Base-by-base conservation (phyloP, 2,888 invertebrate species). In the Microplitis deprimator region DNA sequence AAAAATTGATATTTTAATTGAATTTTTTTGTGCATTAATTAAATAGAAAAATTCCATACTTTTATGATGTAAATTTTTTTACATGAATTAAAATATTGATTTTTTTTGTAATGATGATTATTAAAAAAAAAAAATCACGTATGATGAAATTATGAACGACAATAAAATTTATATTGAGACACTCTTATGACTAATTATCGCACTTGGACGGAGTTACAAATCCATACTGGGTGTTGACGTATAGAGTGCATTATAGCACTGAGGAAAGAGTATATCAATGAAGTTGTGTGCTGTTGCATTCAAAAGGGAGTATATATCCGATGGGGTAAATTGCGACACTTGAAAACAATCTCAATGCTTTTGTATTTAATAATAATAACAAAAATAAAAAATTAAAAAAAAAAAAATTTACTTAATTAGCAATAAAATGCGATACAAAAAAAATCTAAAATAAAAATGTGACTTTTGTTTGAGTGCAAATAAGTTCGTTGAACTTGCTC, bases 151-250 rank as follows among this genome's bases (percentile, higher is more conserved):
- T 6, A 69, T 40, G 40, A 20, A 50, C 67, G 68, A 50, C 50
- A 50, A 50, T 50, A 76, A 78, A 67, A 76, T 67, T 70, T 17
- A 75, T 72, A 62, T 38, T 50, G 50, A 67, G 67, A 75, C 73
- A 76, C 41, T 17, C 62, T 73, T 60, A 50, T 67, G 65, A 84
- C 87, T 88, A 88, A 87, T 88, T 88, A 87, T 87, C 85, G 83
- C 85, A 84, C 87, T 86, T 84, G 84, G 81, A 80, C 74, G 78
- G 50, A 81, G 82, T 83, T 83, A 83, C 78, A 80, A 80, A 79
- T 79, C 81, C 82, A 79, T 78, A 78, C 77, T 29, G 29, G 29
- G 29, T 29, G 29, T 29, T 29, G 78, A 79, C 74, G 77, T 50
- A 13, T 50, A 50, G 50, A 8, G 13, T 50, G 13, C 50, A 13